A percentile compares a stretch with the other conserved stretches of the same genome.
phyloP scores from a whole-genome alignment of 1,140 invertebrate genomes.

The Drosophila lowei region DNA sequence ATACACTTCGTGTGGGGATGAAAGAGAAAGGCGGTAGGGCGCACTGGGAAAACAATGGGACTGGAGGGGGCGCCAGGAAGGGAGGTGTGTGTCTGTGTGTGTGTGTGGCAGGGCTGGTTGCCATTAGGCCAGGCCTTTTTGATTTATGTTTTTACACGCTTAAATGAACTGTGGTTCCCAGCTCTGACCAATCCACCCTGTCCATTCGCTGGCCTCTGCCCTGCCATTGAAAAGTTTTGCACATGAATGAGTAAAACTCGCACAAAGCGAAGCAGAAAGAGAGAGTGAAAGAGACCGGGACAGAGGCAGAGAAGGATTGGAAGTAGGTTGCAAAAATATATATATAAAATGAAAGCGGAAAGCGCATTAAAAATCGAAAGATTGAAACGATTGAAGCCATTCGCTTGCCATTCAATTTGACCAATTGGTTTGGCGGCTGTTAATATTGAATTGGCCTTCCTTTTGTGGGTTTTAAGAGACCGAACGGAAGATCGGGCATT shows the following conservation, averaged over 20 bases:
- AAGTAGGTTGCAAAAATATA: neutral
- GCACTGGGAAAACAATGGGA: conserved; percentile 7
- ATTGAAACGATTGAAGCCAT: conserved; percentile 34
- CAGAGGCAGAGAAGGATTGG: neutral
- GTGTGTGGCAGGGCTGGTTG: conserved; percentile 47
- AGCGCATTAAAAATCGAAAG: conserved; percentile 55
- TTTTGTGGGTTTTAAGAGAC: neutral
- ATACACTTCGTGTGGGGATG: conserved; percentile 68
- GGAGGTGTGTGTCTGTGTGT: conserved; percentile 14
- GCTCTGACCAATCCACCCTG: conserved; percentile 11
- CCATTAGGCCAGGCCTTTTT: conserved; percentile 73
- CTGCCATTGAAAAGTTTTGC: conserved; percentile 68
- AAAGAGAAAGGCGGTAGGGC: neutral
- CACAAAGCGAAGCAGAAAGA: conserved; percentile 13
- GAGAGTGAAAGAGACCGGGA: neutral
- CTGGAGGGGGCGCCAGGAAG: neutral
- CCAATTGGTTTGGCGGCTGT: conserved; percentile 20
- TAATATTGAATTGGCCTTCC: conserved; percentile 17
- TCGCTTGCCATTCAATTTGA: conserved; percentile 19
- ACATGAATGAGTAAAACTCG: conserved; percentile 69
- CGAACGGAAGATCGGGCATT: too few relatives aligned
- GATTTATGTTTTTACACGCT: conserved; percentile 82
- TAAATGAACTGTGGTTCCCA: conserved; percentile 71
- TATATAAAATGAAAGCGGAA: conserved; percentile 37
- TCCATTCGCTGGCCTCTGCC: neutral